Evolutionary conservation across 1,140 invertebrate genomes (phyloP), one percentile per base, ranked within the genome.

Genomic region (Neelides sp.): DNA sequence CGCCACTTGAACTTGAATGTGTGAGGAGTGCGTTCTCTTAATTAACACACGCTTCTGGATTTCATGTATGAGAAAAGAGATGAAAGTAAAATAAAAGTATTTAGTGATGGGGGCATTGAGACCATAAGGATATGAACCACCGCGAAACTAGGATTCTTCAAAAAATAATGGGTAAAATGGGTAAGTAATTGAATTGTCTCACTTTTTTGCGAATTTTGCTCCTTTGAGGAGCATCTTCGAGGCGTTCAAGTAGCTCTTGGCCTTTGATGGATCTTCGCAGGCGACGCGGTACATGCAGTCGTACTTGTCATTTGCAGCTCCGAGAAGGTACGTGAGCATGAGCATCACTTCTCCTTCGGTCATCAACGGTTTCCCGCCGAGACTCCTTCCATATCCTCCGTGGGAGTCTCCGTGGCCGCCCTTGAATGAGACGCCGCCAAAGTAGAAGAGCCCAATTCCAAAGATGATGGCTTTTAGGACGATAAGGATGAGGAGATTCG

Each of bases 381-480:
- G 10, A 24, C 51, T 54, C 26, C 48, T 44, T 28, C 22, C 24
- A 30, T 36, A 50, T 22, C 50, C 50, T 13, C 50, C 47, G 23
- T 32, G 3, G 12, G 46, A 23, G 30, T 40, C 20, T 20, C 36
- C 37, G 19, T 48, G 26, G 32, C 52, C 48, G n/a, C 58, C 55
- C 50, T 55, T 57, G 50, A 63, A 57, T 22, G 51, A 50, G 19
- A 56, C 55, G 35, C 61, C 60, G 37, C 63, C 62, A 43, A 64
- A 63, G 36, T 61, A 61, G 52, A 68, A 65, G 22, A 68, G 46
- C 0, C 82, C 82, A 24, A 83, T 82, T 2, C 83, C 82, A 43
- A 85, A 77, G 26, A 88, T 79, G 0, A 88, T 68, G 0, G 82
- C 81, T 69, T 88, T 88, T 24, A 90, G 70, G 3, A 89, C 72